Base-by-base conservation (phyloP, 2,113 vertebrate genomes). In the Nothobranchius furzeri region DNA sequence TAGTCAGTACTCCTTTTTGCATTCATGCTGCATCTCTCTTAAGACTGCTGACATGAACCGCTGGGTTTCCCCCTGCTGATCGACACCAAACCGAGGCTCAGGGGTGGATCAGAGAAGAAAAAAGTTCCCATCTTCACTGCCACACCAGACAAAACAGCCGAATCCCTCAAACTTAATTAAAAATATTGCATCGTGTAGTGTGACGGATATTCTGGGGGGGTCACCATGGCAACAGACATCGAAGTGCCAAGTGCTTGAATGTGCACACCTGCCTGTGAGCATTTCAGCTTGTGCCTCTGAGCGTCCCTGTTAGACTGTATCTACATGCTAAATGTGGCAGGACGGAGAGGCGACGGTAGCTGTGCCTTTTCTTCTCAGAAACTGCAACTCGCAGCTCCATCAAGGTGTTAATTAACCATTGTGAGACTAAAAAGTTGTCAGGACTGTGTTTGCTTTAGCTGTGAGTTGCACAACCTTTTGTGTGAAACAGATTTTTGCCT, bases 181-280 rank as follows among this genome's bases (percentile, higher is more conserved):
- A 88, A 87, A 88, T 79, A 85, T 80, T 78, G 67, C 85, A 78
- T 65, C 78, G 75, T 76, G 73, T 74, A 64, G 76, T 60, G 60
- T 74, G 71, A 80, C 12, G 81, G 85, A 75, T 84, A 86, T 86
- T 86, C 85, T 87, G 62, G 76, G 74, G 20, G 30, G 88, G 79
- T 91, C 83, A 81, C 90, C 88, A 90, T 90, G 84, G 90, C 82
- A 91, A 91, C 90, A 91, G 88, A 91, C 90, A 87, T 83, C 70
- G 62, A 75, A 84, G 88, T 84, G 76, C 83, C 79, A 75, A 84
- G 88, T 84, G 76, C 83, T 81, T n/a, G 2, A 78, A 76, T 24
- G 61, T 78, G 73, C 81, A 83, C 81, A 87, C 80, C 87, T 89
- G 85, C 64, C 79, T 79, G 79, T 73, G 64, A 51, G 64, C 53